Percentiles rank a stretch among this genome's conserved stretches.
Evolutionary conservation across 2,113 vertebrate genomes (phyloP).

Genomic region (Peucedramus taeniatus): DNA sequence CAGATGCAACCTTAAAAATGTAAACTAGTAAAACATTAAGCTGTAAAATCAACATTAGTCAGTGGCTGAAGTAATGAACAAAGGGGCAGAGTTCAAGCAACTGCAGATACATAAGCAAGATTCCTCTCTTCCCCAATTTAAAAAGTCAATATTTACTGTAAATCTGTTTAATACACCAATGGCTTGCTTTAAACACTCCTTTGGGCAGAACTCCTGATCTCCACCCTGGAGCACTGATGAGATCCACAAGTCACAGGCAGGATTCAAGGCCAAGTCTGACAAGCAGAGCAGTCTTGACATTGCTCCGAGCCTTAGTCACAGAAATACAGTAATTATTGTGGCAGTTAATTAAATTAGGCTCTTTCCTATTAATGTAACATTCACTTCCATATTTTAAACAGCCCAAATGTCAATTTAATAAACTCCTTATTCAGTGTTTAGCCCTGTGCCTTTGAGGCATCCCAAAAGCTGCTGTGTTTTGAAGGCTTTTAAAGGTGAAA

Average conservation of each 20-base stretch:
- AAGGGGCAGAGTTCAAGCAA: neutral
- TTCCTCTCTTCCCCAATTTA: neutral
- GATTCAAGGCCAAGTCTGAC: neutral
- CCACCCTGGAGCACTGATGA: neutral
- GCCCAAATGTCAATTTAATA: neutral
- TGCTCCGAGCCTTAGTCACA: neutral
- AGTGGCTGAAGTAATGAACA: neutral
- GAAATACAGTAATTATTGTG: neutral
- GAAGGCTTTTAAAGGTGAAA: neutral
- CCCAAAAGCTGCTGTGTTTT: neutral
- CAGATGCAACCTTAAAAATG: neutral
- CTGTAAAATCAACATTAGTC: slow-evolving; percentile 6
- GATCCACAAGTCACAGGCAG: neutral
- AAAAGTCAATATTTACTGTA: neutral
- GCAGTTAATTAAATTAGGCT: neutral
- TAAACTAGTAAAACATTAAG: neutral
- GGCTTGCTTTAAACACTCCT: neutral
- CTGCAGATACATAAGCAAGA: neutral
- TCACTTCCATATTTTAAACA: neutral
- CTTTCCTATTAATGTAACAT: neutral
- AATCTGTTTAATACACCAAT: neutral
- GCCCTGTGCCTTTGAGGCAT: neutral
- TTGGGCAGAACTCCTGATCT: neutral
- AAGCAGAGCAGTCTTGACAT: neutral
- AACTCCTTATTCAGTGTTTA: neutral